phyloP scores from a whole-genome alignment of 2,113 vertebrate genomes.

The Apistogramma diplotaenia region DNA sequence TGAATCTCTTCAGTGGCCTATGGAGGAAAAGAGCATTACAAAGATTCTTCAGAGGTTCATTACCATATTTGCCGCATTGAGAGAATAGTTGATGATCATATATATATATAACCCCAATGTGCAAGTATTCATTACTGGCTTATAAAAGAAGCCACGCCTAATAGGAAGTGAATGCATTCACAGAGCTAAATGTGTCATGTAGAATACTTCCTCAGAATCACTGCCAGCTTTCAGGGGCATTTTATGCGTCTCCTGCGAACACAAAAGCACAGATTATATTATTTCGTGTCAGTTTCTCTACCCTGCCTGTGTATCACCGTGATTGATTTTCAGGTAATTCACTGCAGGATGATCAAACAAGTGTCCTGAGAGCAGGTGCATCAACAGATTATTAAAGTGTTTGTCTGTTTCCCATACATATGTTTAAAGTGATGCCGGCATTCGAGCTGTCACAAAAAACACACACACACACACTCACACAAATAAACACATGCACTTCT shows the following conservation, averaged over 20 bases:
- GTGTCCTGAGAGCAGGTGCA: slow-evolving; percentile 39
- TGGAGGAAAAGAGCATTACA: slow-evolving; percentile 38
- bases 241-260: slow-evolving; percentile 34
- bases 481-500: background rate
- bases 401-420: slow-evolving; percentile 31
- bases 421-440: slow-evolving; percentile 34
- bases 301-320: slow-evolving; percentile 33
- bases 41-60: slow-evolving; percentile 49
- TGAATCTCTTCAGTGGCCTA: slow-evolving; percentile 47
- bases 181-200: slow-evolving; percentile 50
- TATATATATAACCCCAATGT: slow-evolving; percentile 37
- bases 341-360: slow-evolving; percentile 50
- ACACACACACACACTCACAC: no score
- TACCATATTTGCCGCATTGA: slow-evolving; percentile 53
- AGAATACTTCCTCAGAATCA: slow-evolving; percentile 37
- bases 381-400: slow-evolving; percentile 27
- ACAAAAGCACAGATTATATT: slow-evolving; percentile 62
- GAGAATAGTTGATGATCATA: slow-evolving; percentile 45
- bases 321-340: slow-evolving; percentile 67
- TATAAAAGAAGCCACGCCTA: slow-evolving; percentile 14
- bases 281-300: slow-evolving; percentile 59
- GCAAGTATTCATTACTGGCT: slow-evolving; percentile 53
- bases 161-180: slow-evolving; percentile 28
- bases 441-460: slow-evolving; percentile 27
- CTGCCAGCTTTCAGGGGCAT: slow-evolving; percentile 11